A percentile compares a stretch with the other conserved stretches of the same genome.
These are phyloP conservation scores for Pachliopta kotzebuea DNA, from an alignment of 2,888 invertebrate genomes.

Conservation along the genomic window DNA sequence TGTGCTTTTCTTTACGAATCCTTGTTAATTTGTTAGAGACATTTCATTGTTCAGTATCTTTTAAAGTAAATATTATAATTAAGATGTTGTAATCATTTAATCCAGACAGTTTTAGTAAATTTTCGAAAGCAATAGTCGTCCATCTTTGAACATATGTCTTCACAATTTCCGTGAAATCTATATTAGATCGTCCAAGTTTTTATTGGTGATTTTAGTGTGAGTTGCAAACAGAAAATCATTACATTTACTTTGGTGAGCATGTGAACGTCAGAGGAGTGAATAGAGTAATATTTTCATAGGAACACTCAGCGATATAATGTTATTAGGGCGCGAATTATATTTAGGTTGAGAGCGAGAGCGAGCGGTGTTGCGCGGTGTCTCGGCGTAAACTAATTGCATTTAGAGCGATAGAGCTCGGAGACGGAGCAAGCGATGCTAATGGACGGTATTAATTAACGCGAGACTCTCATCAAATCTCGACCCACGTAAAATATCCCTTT, in stretches of 20 bases:
- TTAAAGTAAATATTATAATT: too few relatives aligned
- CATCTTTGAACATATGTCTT: too few relatives aligned
- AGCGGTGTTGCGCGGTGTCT: slow-evolving; percentile 64
- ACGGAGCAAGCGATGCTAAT: slow-evolving; percentile 73
- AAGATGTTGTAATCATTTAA: too few relatives aligned
- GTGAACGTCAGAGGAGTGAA: slow-evolving; percentile 17
- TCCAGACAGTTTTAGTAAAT: too few relatives aligned
- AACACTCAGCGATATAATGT: slow-evolving; percentile 63
- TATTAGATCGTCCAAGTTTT: too few relatives aligned
- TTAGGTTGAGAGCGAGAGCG: slow-evolving; percentile 62
- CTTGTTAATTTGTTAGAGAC: too few relatives aligned
- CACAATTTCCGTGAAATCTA: too few relatives aligned
- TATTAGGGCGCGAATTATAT: slow-evolving; percentile 71
- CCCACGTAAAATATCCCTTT: slow-evolving; percentile 59
- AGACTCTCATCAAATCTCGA: slow-evolving; percentile 70
- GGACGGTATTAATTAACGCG: slow-evolving; percentile 76
- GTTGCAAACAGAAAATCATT: not conserved
- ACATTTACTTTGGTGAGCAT: not conserved
- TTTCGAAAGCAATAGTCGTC: too few relatives aligned
- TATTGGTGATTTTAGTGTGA: too few relatives aligned
- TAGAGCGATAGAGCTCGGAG: slow-evolving; percentile 66
- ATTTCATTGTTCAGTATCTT: too few relatives aligned
- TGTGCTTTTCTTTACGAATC: too few relatives aligned
- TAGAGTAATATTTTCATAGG: slow-evolving; percentile 60
- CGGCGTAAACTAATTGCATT: slow-evolving; percentile 71